Evolutionary conservation across 2,797 vertebrate species (phyloP).

Genomic region (Paguma larvata): DNA sequence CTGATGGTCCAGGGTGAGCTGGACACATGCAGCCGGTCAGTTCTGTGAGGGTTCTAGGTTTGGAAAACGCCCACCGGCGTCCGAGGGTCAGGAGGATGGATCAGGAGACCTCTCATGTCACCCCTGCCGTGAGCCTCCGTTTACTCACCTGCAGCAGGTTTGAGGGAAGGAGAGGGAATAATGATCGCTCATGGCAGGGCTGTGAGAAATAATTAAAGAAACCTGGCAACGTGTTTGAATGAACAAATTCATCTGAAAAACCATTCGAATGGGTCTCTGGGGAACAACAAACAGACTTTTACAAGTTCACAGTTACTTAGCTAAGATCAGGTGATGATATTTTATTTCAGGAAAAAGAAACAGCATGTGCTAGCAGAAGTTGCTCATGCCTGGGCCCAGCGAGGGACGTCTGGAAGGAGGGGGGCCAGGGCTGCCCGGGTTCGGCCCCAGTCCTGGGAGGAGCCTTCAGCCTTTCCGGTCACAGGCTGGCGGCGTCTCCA

Average conservation of each 20-base stretch:
- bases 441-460: neutral
- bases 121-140: neutral
- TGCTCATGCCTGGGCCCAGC: neutral
- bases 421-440: neutral
- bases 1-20: neutral
- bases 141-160: slow-evolving; percentile 59
- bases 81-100: neutral
- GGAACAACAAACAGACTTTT: slow-evolving; percentile 83
- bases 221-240: slow-evolving; percentile 68
- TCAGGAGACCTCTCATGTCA: neutral
- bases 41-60: neutral
- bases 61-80: neutral
- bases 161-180: neutral
- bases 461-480: neutral
- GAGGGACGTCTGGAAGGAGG: neutral
- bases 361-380: slow-evolving; percentile 70
- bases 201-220: slow-evolving; percentile 81
- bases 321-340: slow-evolving; percentile 85
- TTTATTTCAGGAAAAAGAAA: slow-evolving; percentile 84
- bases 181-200: neutral
- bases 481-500: neutral
- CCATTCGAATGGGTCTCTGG: slow-evolving; percentile 72
- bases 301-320: slow-evolving; percentile 87
- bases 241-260: slow-evolving; percentile 80
- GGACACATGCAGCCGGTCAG: neutral